Base-by-base conservation (phyloP, 1,140 invertebrate genomes). In the Calliphora vicina region DNA sequence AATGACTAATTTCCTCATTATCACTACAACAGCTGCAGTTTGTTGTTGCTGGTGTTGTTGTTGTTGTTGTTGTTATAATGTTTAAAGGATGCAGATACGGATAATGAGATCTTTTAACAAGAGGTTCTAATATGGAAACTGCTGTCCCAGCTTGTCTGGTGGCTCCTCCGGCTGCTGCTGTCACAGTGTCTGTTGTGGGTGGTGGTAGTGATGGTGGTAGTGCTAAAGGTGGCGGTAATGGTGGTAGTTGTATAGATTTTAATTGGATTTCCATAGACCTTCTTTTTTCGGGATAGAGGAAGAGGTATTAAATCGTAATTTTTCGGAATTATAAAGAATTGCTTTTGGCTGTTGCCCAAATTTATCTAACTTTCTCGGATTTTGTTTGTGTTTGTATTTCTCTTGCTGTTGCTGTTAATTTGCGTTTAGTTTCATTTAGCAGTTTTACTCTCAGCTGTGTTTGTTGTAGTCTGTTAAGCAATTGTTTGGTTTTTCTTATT, bases 1-100 rank as follows among this genome's bases (percentile, higher is more conserved):
- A 83, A 84, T 80, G 81, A 84, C 84, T 84, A 84, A 84, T 84
- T 84, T 84, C 82, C 80, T 83, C 84, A 84, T 84, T 83, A 83
- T 84, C 82, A 84, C 84, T 72, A 83, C 35, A 78, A 78, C 74
- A 43, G 13, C 74, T 78, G 23, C 74, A 78, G 74, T 45, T 78
- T 78, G 23, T 43, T 45, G 72, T 50, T 81, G 43, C 23, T 43
- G 29, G 71, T 3, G 57, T 26, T 72, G 27, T 45, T 42, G 20
- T 17, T 43, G n/a, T 72, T 20, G 27, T 57, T 82, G 71, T 61
- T 61, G 5, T 61, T 61, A 6, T 15, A 12, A 23, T 67, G 61
- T 67, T 8, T 23, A 25, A 10, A 6, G 74, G 61, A 20, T 72
- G 20, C n/a, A 4, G 6, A 35, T 42, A 71, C 12, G 20, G 43